Evolutionary conservation across 2,888 invertebrate genomes (phyloP), one percentile per base, ranked within the genome.

Genomic region (Pseudococcus jackbeardsleyi): DNA sequence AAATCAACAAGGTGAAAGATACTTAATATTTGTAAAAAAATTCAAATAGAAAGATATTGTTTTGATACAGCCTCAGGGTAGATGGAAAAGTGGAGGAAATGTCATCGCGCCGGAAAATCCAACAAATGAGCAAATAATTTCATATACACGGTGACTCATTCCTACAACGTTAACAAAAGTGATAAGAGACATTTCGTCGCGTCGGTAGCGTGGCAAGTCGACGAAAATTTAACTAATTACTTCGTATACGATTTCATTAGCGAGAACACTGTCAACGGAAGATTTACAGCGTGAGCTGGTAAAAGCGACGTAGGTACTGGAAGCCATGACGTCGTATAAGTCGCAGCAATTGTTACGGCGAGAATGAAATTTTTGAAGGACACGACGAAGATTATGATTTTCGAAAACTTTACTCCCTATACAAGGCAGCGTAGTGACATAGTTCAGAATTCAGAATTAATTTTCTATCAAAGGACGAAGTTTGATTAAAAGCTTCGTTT

Each of bases 401-500:
- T 64, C 26, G 64, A 64, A 64, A 64, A 64, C 22, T 64, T 64
- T 64, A 64, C 64, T 64, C 19, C 22, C 22, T 22, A 22, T 22
- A 64, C 64, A 7, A 2, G 22, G 50, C 50, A 50, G 64, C 22
- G 7, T 11, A 64, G 64, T 64, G 64, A 64, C 64, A 64, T 19
- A 64, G 64, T 64, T 64, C 17, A 17, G 7, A 64, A 64, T 64
- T 64, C 50, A 15, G 22, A 64, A 64, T 64, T 64, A 64, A 64
- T 64, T 64, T 22, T 64, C 64, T 64, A 64, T 64, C 64, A 22
- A 64, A 64, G 64, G 64, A 22, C 8, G 64, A 64, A 64, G 64
- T 64, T 64, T 64, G 64, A 64, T 64, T 64, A 64, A 64, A 64
- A 64, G 64, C 64, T 64, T 64, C 64, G 64, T 64, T 64, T 33